phyloP scores from a whole-genome alignment of 1,140 invertebrate genomes.

The Lepidurus apus region DNA sequence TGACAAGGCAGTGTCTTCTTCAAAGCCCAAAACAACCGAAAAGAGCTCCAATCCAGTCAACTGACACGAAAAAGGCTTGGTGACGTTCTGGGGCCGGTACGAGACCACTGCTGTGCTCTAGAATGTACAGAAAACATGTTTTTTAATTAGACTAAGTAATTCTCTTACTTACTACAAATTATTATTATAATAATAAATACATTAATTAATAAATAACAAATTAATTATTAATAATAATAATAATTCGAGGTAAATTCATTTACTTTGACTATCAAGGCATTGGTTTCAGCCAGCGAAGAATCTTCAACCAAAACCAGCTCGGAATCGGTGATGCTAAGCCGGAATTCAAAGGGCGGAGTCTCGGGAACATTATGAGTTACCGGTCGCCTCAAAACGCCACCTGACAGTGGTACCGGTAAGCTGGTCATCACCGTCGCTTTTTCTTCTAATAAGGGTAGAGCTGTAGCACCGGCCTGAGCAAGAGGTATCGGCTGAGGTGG shows the following conservation, averaged over 20 bases:
- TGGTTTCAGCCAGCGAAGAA: conserved; percentile 76
- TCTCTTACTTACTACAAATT: conserved; percentile 18
- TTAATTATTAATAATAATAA: too few relatives aligned
- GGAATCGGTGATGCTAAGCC: conserved; percentile 91
- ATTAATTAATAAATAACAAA: too few relatives aligned
- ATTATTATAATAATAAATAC: conserved; percentile 30
- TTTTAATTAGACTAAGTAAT: conserved; percentile 25
- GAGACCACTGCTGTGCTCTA: conserved; percentile 78
- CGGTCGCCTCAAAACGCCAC: conserved; percentile 6
- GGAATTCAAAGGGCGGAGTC: conserved; percentile 66
- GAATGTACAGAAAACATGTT: conserved; percentile 39
- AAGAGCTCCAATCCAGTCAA: conserved; percentile 88
- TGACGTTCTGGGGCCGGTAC: conserved; percentile 64
- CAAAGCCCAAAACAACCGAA: conserved; percentile 82
- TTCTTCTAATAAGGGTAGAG: not conserved
- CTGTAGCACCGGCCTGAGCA: not conserved
- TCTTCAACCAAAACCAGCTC: conserved; percentile 92
- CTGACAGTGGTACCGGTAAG: not conserved
- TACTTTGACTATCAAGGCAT: conserved; percentile 88
- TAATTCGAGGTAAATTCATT: not conserved
- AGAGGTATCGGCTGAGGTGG: not conserved
- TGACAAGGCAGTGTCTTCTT: conserved; percentile 91
- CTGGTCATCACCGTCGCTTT: not conserved
- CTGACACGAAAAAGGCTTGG: conserved; percentile 76
- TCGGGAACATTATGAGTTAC: not conserved